Evolutionary conservation across 2,797 vertebrate species (phyloP).

Genomic region (Eulemur mongoz): DNA sequence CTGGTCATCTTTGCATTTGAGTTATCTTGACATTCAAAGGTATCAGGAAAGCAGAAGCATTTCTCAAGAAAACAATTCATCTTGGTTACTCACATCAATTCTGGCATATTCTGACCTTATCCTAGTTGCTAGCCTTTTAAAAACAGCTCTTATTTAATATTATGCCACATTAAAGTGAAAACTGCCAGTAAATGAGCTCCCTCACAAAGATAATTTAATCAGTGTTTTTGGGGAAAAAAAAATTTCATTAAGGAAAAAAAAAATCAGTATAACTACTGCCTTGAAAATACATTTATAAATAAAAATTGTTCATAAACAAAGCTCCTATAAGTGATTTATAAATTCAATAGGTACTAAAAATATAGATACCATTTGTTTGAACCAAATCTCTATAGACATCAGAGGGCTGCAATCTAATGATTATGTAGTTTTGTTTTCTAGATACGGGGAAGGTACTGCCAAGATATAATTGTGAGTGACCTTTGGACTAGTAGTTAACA

Average conservation of each 20-base stretch:
- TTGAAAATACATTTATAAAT: constrained; percentile 18
- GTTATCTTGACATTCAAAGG: background rate
- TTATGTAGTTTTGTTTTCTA: background rate
- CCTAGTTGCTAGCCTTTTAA: background rate
- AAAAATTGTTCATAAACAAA: background rate
- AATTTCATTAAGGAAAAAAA: constrained; percentile 39
- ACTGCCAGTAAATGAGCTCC: background rate
- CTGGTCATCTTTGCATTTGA: background rate
- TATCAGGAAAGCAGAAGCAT: background rate
- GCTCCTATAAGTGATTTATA: constrained; percentile 10
- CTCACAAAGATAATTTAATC: constrained; percentile 11
- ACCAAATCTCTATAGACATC: background rate
- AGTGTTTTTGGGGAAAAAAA: background rate
- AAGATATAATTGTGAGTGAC: background rate
- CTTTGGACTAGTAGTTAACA: background rate
- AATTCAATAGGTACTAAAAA: constrained; percentile 9
- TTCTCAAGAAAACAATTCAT: constrained; percentile 43
- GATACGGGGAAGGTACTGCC: constrained; percentile 3
- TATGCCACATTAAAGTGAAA: background rate
- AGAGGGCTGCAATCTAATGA: background rate
- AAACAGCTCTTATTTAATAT: constrained; percentile 27
- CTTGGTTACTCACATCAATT: background rate
- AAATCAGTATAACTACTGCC: background rate
- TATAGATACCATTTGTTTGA: background rate
- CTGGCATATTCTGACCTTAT: background rate